A percentile compares a stretch with the other conserved stretches of the same genome.
These are phyloP conservation scores for Kryphioiulus occultus DNA, from an alignment of 2,888 invertebrate genomes.

Conservation along the genomic window DNA sequence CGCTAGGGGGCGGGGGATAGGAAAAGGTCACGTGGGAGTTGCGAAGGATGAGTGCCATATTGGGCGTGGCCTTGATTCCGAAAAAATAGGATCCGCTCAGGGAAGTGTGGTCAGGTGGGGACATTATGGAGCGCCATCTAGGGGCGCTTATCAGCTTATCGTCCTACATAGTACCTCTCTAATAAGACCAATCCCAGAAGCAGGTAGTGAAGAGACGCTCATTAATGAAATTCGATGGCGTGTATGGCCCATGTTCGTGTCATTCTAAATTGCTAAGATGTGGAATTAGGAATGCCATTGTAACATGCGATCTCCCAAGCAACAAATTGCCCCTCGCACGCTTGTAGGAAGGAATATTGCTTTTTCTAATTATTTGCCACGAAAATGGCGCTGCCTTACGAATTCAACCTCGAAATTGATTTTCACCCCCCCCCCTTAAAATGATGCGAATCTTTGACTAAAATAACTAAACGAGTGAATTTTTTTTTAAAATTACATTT, in stretches of 20 bases:
- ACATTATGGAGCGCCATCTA: constrained; percentile 7
- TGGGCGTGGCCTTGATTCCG: not conserved
- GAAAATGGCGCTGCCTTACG: not conserved
- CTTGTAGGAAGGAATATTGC: not conserved
- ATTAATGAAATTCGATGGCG: not conserved
- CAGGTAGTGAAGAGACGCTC: not conserved
- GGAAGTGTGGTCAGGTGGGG: too few species aligned
- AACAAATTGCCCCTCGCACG: not conserved
- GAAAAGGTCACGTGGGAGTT: constrained; percentile 6
- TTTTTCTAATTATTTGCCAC: not conserved
- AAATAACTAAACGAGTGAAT: too few species aligned
- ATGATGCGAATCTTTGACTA: too few species aligned
- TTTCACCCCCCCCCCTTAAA: too few species aligned
- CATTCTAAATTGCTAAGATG: not conserved
- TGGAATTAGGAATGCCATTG: not conserved
- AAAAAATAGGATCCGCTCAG: not conserved
- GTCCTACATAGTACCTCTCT: too few species aligned
- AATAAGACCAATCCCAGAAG: not conserved
- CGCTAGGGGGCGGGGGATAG: not conserved
- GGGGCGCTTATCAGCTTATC: not conserved
- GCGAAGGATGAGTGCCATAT: not conserved
- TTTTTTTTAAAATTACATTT: too few species aligned
- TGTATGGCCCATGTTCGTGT: not conserved
- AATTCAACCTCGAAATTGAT: not conserved
- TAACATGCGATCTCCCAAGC: not conserved